A percentile compares a stretch with the other conserved stretches of the same genome.
Conservation (phyloP, 2,113 vertebrate species). For the Xerus inauris region DNA sequence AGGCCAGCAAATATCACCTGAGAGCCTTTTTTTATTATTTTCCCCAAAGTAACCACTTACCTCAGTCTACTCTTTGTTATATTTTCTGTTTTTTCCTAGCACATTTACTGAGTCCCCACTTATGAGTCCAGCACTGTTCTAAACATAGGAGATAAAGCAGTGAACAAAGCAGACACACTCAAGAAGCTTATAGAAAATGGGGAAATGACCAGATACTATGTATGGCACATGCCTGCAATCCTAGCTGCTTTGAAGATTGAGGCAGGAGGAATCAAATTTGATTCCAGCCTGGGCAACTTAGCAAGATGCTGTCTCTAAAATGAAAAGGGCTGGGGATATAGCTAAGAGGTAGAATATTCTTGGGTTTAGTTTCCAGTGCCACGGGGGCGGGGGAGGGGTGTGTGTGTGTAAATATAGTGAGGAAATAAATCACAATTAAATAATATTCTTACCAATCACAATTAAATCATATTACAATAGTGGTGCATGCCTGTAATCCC, state of each 20-base stretch:
- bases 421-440: neutral
- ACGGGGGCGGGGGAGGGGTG: too few relatives aligned
- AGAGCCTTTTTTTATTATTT: conserved; percentile 7
- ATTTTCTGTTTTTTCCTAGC: neutral
- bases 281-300: too few relatives aligned
- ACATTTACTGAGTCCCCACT: neutral
- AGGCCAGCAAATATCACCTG: neutral
- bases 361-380: too few relatives aligned
- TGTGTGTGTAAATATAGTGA: too few relatives aligned
- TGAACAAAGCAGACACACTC: neutral
- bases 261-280: neutral
- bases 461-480: too few relatives aligned
- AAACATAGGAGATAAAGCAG: neutral
- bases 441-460: too few relatives aligned
- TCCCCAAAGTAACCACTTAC: neutral
- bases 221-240: neutral
- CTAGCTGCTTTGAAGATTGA: neutral
- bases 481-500: too few relatives aligned
- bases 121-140: neutral
- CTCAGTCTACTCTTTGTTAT: neutral
- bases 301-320: neutral
- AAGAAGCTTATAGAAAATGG: neutral
- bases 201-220: neutral
- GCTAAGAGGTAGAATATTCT: neutral
- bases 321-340: neutral